A percentile compares a stretch with the other conserved stretches of the same genome.
These are phyloP conservation scores for Geophilus truncorum DNA, from an alignment of 2,888 invertebrate species.

Conservation along the genomic window DNA sequence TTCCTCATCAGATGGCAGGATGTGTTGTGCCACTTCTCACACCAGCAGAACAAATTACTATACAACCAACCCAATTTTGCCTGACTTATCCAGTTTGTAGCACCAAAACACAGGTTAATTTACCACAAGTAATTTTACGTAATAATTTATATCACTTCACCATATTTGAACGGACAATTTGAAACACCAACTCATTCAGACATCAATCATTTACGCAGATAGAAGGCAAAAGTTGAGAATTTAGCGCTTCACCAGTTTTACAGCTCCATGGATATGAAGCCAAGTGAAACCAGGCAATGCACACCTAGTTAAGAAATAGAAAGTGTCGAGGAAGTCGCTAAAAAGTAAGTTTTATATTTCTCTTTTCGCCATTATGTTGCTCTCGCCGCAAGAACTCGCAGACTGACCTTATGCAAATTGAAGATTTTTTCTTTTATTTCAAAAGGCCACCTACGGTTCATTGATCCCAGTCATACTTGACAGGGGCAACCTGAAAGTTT, in stretches of 20 bases:
- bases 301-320: not conserved
- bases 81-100: not conserved
- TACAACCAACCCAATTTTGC: not conserved
- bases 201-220: not conserved
- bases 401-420: not conserved
- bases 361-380: not conserved
- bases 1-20: not conserved
- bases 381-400: not conserved
- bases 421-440: not conserved
- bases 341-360: not conserved
- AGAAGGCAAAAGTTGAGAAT: not conserved
- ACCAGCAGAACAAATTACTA: not conserved
- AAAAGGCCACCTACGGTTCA: not conserved
- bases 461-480: not conserved
- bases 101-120: too few relatives aligned
- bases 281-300: not conserved
- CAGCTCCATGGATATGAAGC: not conserved
- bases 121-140: not conserved
- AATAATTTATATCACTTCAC: not conserved
- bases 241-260: not conserved
- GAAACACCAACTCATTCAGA: not conserved
- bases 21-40: not conserved
- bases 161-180: not conserved
- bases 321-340: not conserved
- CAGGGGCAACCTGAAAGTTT: not conserved